Percentiles rank a stretch among this genome's conserved stretches.
Conservation (phyloP, 1,140 invertebrate species). For the Drosophila tristis region DNA sequence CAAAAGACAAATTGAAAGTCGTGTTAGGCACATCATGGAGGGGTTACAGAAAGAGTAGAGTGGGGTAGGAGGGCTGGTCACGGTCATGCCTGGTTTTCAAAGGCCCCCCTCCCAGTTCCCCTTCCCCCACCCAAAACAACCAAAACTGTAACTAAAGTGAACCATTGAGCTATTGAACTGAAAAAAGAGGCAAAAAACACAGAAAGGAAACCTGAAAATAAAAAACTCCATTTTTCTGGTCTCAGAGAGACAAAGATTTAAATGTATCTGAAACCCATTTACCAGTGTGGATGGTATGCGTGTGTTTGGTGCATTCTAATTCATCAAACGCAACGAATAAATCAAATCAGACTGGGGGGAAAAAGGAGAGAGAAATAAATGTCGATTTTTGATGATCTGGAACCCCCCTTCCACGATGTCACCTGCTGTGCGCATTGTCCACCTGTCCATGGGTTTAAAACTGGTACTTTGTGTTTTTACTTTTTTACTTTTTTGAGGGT, state of each 20-base stretch:
- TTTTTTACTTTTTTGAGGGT: conserved; percentile 1
- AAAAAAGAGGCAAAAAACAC: conserved; percentile 24
- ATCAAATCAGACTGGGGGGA: conserved; percentile 36
- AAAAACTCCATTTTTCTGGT: not conserved
- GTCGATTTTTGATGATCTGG: conserved; percentile 36
- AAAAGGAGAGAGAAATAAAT: conserved; percentile 26
- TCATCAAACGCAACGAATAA: conserved; percentile 57
- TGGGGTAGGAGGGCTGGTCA: conserved; percentile 1
- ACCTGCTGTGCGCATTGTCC: conserved; percentile 45
- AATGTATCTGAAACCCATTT: conserved; percentile 31
- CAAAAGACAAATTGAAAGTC: conserved; percentile 50
- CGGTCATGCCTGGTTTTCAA: conserved; percentile 42
- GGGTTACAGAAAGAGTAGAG: conserved; percentile 18
- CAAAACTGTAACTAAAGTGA: conserved; percentile 39
- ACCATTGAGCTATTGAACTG: conserved; percentile 63
- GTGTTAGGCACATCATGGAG: conserved; percentile 23
- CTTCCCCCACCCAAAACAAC: not conserved
- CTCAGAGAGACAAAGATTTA: not conserved
- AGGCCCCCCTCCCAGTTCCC: not conserved
- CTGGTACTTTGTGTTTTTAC: not conserved
- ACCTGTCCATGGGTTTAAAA: conserved; percentile 32
- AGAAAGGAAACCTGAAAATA: conserved; percentile 8
- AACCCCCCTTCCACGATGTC: conserved; percentile 8
- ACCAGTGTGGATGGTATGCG: not conserved
- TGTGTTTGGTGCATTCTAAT: conserved; percentile 44